A percentile compares a stretch with the other conserved stretches of the same genome.
Evolutionary conservation across 2,888 invertebrate genomes (phyloP).

Genomic region (Microctonus aethiopoides): DNA sequence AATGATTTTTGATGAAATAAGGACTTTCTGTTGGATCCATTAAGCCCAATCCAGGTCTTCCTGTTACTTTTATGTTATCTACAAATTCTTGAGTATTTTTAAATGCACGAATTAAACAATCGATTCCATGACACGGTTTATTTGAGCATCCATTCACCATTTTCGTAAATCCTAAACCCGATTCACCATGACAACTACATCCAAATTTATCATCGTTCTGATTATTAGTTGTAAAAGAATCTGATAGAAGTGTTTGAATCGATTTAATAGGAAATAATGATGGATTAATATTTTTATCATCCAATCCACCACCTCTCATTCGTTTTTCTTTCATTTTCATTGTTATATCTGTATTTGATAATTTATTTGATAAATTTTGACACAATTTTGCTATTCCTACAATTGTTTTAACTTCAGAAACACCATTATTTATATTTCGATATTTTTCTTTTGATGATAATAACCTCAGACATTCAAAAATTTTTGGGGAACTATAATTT

Average conservation of each 20-base stretch:
- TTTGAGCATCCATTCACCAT: constrained; percentile 34
- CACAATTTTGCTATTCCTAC: constrained; percentile 47
- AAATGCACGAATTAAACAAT: constrained; percentile 48
- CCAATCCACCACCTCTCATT: constrained; percentile 50
- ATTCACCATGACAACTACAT: constrained; percentile 43
- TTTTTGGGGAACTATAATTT: constrained; percentile 46
- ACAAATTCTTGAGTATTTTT: constrained; percentile 51
- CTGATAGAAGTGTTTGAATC: constrained; percentile 39
- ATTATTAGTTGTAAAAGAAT: constrained; percentile 33
- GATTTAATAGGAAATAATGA: constrained; percentile 30
- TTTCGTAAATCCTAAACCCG: constrained; percentile 24
- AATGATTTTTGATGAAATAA: constrained; percentile 44
- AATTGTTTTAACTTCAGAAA: constrained; percentile 39
- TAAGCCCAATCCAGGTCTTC: constrained; percentile 50
- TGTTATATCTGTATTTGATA: not conserved
- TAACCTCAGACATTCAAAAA: constrained; percentile 47
- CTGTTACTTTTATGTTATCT: constrained; percentile 49
- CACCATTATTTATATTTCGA: constrained; percentile 15
- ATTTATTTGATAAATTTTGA: constrained; percentile 38
- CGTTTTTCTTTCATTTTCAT: constrained; percentile 1
- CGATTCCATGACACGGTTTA: constrained; percentile 43
- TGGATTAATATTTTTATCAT: constrained; percentile 17
- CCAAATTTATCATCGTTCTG: constrained; percentile 20
- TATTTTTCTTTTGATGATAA: constrained; percentile 24
- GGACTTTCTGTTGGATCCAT: constrained; percentile 52